phyloP scores from a whole-genome alignment of 2,888 invertebrate species.

The Belgica antarctica region DNA sequence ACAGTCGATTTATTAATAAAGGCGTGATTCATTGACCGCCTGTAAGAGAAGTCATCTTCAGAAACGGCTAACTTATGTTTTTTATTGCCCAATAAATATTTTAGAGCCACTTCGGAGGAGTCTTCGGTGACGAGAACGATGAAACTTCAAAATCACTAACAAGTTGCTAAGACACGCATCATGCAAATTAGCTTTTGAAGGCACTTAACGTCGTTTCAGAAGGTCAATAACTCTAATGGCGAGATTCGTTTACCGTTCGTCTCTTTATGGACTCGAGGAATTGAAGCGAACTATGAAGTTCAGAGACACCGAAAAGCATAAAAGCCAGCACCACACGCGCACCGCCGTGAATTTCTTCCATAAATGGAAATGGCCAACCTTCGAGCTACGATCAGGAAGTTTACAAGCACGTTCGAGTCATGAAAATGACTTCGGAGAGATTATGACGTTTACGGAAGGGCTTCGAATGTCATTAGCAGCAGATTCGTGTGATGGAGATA shows the following conservation, averaged over 20 bases:
- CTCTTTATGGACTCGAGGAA: conserved; percentile 1
- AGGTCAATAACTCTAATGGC: not conserved
- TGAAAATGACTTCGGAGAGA: not conserved
- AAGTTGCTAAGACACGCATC: no score
- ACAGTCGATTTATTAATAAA: no score
- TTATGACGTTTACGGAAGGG: not conserved
- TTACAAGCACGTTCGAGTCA: not conserved
- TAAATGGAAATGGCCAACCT: not conserved
- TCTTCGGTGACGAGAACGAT: no score
- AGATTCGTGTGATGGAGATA: no score
- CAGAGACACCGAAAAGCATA: not conserved
- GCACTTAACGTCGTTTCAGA: no score
- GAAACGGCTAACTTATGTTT: no score
- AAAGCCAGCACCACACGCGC: not conserved
- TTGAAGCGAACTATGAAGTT: not conserved
- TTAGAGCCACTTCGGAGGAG: no score
- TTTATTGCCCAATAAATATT: no score
- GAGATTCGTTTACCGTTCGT: conserved; percentile 9
- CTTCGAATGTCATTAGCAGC: not conserved
- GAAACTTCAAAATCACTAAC: no score
- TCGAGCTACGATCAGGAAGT: not conserved
- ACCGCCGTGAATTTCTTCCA: not conserved
- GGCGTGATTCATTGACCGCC: no score
- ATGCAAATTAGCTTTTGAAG: no score
- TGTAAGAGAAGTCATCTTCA: no score